These are phyloP conservation scores for Sclerodermus sp. DNA, from an alignment of 2,888 invertebrate genomes.

Conservation along the genomic window DNA sequence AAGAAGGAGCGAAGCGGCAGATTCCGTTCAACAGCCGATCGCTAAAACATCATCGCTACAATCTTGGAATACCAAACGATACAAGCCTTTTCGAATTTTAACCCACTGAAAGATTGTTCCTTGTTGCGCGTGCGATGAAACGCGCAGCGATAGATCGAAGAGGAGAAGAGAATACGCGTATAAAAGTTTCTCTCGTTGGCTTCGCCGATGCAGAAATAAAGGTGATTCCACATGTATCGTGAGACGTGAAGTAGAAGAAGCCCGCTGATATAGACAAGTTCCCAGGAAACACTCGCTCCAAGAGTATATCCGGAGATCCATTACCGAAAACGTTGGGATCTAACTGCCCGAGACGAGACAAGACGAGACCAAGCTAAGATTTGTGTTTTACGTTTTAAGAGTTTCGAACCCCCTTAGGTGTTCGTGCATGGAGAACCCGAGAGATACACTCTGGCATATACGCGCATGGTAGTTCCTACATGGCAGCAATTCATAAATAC, in stretches of 20 bases:
- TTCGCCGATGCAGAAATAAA: too few species aligned
- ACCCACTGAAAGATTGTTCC: too few species aligned
- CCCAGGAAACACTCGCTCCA: slow-evolving; percentile 48
- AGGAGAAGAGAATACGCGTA: too few species aligned
- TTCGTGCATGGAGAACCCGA: too few species aligned
- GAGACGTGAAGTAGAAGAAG: slow-evolving; percentile 29
- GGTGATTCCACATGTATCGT: slow-evolving; percentile 30
- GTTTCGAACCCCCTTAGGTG: too few species aligned
- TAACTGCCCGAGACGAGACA: slow-evolving; percentile 43
- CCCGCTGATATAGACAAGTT: slow-evolving; percentile 32
- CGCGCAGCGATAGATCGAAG: too few species aligned
- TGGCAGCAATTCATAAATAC: too few species aligned
- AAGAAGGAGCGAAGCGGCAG: slow-evolving; percentile 21
- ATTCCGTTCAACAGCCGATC: slow-evolving; percentile 30
- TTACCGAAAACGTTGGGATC: slow-evolving; percentile 48
- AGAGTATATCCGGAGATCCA: slow-evolving; percentile 55
- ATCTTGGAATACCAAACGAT: slow-evolving; percentile 47
- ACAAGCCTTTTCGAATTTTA: slow-evolving; percentile 7
- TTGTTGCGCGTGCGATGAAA: too few species aligned
- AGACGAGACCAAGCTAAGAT: slow-evolving; percentile 45
- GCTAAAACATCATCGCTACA: slow-evolving; percentile 49
- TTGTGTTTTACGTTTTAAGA: slow-evolving; percentile 40
- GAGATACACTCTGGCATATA: too few species aligned
- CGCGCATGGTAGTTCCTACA: too few species aligned
- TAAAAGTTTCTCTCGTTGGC: too few species aligned